These are phyloP conservation scores for Cerastis rubricosa DNA, from an alignment of 2,888 invertebrate genomes.

Conservation along the genomic window DNA sequence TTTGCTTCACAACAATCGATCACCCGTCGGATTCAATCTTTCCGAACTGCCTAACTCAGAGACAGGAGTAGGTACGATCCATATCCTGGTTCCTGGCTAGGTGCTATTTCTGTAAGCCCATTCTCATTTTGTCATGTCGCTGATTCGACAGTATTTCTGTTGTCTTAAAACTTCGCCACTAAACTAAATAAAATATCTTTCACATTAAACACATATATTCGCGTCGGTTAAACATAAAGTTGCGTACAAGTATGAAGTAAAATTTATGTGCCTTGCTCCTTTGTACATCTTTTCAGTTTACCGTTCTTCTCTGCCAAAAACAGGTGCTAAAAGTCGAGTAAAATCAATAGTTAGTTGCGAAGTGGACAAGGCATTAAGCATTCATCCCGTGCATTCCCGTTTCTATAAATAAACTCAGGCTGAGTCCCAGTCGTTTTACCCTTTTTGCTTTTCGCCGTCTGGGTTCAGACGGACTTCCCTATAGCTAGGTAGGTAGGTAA, in stretches of 20 bases:
- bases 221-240: constrained; percentile 19
- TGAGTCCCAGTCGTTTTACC: constrained; percentile 47
- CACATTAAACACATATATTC: constrained; percentile 1
- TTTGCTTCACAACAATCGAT: background rate
- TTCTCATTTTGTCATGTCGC: background rate
- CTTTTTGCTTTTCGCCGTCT: constrained; percentile 65
- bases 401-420: constrained; percentile 65
- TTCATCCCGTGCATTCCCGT: constrained; percentile 62
- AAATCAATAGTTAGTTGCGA: constrained; percentile 44
- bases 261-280: constrained; percentile 6
- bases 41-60: background rate
- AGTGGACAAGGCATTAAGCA: constrained; percentile 61
- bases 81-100: background rate
- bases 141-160: background rate
- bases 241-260: background rate
- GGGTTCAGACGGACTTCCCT: constrained; percentile 11
- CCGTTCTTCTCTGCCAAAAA: constrained; percentile 27
- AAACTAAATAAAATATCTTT: background rate
- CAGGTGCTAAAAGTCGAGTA: constrained; percentile 19
- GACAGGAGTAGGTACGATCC: background rate
- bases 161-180: background rate
- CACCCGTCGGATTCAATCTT: background rate
- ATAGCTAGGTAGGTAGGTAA: constrained; percentile 37
- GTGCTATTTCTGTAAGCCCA: background rate
- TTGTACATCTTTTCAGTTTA: background rate